Base-by-base conservation (phyloP, 2,888 invertebrate genomes). In the Poecilus cupreus region DNA sequence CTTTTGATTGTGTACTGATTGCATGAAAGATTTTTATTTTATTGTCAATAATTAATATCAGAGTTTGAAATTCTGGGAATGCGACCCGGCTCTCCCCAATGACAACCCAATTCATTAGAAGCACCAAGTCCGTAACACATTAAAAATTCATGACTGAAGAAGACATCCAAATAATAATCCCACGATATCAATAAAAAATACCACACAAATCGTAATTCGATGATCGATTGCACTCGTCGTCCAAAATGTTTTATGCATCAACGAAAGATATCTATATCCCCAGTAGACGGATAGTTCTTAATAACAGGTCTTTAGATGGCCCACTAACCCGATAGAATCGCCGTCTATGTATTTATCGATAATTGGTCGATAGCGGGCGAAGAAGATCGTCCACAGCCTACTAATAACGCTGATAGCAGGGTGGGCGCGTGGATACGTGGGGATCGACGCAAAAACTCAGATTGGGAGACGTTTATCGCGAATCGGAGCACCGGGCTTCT, bases 341-440 rank as follows among this genome's bases (percentile, higher is more conserved):
- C 77, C 43, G 43, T 72, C 75, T 51, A 75, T 64, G 60, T 79
- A 70, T 51, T 78, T 79, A 79, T 79, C 79, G 51, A 79, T 79
- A 79, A 79, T 79, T 79, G 79, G 46, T 68, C 70, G 46, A 70
- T 70, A 79, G 68, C 68, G 79, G 46, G 68, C 70, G 46, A 70
- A 26, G 49, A 46, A 13, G 16, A 6, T 3, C 46, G 46, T n/a
- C n/a, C 37, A 16, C 18, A 32, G 32, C 16, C 37, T 68, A 68
- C 64, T 68, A 68, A 68, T 68, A 32, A 18, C n/a, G n/a, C 60
- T 26, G 26, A 60, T 24, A 60, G 60, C 32, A 60, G 60, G 60
- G 77, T 39, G 77, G 60, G 37, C 77, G 78, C 78, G 78, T 78
- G 78, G 78, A 54, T n/a, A n/a, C n/a, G n/a, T 64, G 20, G 26